Base-by-base conservation (phyloP, 2,888 invertebrate genomes). In the Diadegma fenestrale region DNA sequence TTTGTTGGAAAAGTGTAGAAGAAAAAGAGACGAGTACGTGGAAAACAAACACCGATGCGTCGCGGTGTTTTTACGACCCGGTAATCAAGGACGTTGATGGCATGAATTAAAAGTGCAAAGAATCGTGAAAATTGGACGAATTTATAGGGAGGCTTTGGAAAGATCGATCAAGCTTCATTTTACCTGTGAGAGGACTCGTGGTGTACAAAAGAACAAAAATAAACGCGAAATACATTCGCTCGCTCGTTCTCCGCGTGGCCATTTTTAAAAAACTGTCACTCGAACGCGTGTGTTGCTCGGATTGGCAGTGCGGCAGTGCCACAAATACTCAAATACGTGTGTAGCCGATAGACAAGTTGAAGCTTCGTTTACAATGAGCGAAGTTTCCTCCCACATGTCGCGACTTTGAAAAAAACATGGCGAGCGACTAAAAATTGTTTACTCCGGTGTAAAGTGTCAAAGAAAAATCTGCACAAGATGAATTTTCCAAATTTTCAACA, bases 251-350 rank as follows among this genome's bases (percentile, higher is more conserved):
- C 76, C 86, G 84, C 86, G 85, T 88, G 85, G 89, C 89, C 90
- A 91, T 91, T 88, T 88, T 89, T 88, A 84, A 88, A 89, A 81
- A 88, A 89, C 88, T 90, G 88, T 86, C 88, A 88, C 84, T 61
- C 61, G 77, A 87, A 81, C 82, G 81, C 88, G 88, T 88, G 88
- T 85, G 76, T 71, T 63, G 19, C 30, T 80, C 61, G 64, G 72
- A 88, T 88, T 88, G 88, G 88, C 73, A 64, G 82, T 43, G 26
- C 30, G 88, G 88, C 73, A 64, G 82, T 43, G 26, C 30, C n/a
- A 41, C 26, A 26, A 8, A 6, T 4, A 33, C 5, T n/a, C n/a
- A n/a, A n/a, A 37, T 10, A 10, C 10, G 37, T 37, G 69, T 48
- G 48, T 37, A 30, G 19, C 8, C 22, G 43, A 66, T 66, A 3